These are phyloP conservation scores for Rhinogobius similis DNA, from an alignment of 2,113 vertebrate genomes.

Conservation along the genomic window DNA sequence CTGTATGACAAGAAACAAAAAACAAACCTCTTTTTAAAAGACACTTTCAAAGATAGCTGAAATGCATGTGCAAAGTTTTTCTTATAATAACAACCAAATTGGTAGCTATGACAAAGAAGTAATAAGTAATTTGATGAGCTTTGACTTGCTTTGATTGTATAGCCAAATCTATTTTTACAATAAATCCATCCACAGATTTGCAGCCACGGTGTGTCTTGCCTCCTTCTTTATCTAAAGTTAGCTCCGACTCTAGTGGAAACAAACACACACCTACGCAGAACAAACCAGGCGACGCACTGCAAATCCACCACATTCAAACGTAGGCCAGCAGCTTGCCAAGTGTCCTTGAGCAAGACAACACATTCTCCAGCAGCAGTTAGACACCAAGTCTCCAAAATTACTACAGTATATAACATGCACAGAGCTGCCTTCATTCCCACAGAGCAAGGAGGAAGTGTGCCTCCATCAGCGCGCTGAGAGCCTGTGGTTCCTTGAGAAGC, in stretches of 20 bases:
- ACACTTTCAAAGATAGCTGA: not conserved
- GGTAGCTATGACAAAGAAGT: not conserved
- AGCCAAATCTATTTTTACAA: slow-evolving; percentile 18
- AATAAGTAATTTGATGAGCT: not conserved
- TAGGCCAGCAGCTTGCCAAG: slow-evolving; percentile 34
- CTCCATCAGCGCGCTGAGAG: slow-evolving; percentile 67
- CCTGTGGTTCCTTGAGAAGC: slow-evolving; percentile 74
- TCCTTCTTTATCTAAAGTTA: slow-evolving; percentile 55
- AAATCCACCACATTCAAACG: slow-evolving; percentile 32
- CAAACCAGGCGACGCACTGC: slow-evolving; percentile 11
- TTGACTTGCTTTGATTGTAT: slow-evolving; percentile 22
- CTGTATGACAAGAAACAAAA: not conserved
- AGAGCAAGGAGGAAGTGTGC: slow-evolving; percentile 49
- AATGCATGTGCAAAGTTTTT: not conserved
- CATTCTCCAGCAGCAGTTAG: slow-evolving; percentile 21
- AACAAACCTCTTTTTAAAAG: not conserved
- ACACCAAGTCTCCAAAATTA: slow-evolving; percentile 57
- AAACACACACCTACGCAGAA: slow-evolving; percentile 66
- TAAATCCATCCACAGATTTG: slow-evolving; percentile 37
- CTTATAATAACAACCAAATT: not conserved
- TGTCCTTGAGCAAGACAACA: slow-evolving; percentile 55
- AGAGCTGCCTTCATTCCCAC: slow-evolving; percentile 43
- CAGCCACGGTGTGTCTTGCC: slow-evolving; percentile 27
- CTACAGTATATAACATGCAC: slow-evolving; percentile 53
- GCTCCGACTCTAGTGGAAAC: slow-evolving; percentile 54